These are phyloP conservation scores for Phalacrocorax aristotelis DNA, from an alignment of 2,113 vertebrate species.

Conservation along the genomic window DNA sequence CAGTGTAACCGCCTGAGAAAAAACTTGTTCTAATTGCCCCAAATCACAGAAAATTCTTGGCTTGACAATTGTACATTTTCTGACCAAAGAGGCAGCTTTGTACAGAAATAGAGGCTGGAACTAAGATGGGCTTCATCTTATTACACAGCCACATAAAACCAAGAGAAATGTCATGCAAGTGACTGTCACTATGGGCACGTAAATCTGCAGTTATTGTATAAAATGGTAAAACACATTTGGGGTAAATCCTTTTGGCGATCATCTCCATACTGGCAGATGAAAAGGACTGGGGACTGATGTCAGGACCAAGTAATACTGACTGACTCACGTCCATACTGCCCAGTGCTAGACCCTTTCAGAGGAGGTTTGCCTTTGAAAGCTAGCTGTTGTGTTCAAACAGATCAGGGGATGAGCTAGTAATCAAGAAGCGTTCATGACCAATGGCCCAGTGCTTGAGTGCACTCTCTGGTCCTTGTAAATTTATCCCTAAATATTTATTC, in stretches of 20 bases:
- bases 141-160: background rate
- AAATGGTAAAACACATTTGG: background rate
- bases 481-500: background rate
- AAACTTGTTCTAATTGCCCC: background rate
- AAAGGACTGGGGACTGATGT: background rate
- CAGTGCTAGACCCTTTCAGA: background rate
- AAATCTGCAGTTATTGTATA: background rate
- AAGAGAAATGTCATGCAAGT: background rate
- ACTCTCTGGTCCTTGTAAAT: background rate
- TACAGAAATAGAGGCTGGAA: background rate
- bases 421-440: background rate
- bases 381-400: background rate
- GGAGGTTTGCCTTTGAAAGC: background rate
- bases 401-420: background rate
- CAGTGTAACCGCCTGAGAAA: fast-evolving
- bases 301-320: background rate
- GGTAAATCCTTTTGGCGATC: background rate
- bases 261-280: fast-evolving
- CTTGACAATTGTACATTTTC: background rate
- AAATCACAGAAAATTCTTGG: background rate
- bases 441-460: background rate
- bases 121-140: background rate
- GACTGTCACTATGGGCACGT: background rate
- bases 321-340: background rate
- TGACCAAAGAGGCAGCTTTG: background rate